Conservation (phyloP, 2,888 invertebrate genomes). For the Dynastes tityus region DNA sequence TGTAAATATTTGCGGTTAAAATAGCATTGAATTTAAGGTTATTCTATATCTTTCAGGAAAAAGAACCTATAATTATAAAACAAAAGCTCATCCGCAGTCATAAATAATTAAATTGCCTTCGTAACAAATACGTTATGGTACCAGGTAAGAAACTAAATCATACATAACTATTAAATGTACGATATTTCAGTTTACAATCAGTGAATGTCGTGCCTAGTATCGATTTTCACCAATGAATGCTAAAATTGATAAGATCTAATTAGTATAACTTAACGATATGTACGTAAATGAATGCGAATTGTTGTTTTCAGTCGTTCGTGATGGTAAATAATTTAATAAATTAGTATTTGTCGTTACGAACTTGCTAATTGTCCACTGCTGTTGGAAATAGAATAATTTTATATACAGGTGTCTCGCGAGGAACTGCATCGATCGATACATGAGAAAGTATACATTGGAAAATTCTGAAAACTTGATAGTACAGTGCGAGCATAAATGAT, state of each 20-base stretch:
- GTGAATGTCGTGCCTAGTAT: conserved; percentile 7
- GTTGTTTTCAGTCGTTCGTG: conserved; percentile 1
- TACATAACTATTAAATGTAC: not conserved
- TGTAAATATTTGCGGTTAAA: not conserved
- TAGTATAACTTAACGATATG: not conserved
- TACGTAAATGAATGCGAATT: not conserved
- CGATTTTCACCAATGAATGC: conserved; percentile 2
- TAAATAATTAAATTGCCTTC: not conserved
- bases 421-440: too few relatives aligned
- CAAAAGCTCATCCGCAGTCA: not conserved
- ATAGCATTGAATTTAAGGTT: not conserved
- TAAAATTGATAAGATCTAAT: not conserved
- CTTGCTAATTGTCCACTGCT: not conserved
- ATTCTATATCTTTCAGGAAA: not conserved
- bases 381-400: too few relatives aligned
- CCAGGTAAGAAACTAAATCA: not conserved
- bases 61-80: not conserved
- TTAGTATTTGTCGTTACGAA: not conserved
- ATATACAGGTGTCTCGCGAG: too few relatives aligned
- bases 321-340: conserved; percentile 1
- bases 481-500: too few relatives aligned
- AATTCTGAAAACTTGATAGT: too few relatives aligned
- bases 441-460: too few relatives aligned
- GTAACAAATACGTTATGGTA: conserved; percentile 30
- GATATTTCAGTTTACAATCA: not conserved